These are phyloP conservation scores for Artibeus lituratus DNA, from an alignment of 2,797 vertebrate species.

Conservation along the genomic window DNA sequence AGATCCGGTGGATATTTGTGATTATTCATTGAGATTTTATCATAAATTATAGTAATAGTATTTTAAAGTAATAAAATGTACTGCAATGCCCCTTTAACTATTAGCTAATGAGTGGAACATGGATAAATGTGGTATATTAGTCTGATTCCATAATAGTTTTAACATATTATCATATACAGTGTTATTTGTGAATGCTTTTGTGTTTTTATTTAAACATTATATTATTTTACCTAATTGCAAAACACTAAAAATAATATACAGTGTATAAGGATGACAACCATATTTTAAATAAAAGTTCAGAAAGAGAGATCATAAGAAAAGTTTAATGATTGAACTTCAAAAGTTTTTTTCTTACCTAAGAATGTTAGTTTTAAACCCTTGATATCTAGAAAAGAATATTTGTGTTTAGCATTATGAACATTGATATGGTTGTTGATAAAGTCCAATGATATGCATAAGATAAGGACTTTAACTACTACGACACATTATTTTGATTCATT, in stretches of 20 bases:
- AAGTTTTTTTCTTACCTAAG: background rate
- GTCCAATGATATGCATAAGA: background rate
- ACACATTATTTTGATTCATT: background rate
- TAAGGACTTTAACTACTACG: background rate
- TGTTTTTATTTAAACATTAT: conserved; percentile 48
- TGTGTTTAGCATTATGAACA: background rate
- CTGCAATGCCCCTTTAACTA: conserved; percentile 35
- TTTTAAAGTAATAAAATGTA: conserved; percentile 57
- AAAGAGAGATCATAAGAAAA: conserved; percentile 29
- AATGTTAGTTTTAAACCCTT: background rate
- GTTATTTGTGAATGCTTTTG: conserved; percentile 38
- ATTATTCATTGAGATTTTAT: conserved; percentile 34
- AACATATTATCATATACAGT: background rate
- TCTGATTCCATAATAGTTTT: conserved; percentile 27
- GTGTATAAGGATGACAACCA: background rate
- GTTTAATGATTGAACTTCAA: conserved; percentile 15
- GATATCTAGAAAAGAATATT: background rate
- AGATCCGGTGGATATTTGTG: conserved; percentile 38
- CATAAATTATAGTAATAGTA: conserved; percentile 34
- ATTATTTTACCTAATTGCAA: conserved; percentile 44
- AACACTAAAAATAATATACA: conserved; percentile 16
- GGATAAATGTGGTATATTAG: conserved; percentile 58
- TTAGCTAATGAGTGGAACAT: conserved; percentile 51
- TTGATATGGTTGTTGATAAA: background rate
- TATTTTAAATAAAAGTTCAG: conserved; percentile 52